Conservation (phyloP, 2,113 vertebrate genomes). For the Xenopus tropicalis region DNA sequence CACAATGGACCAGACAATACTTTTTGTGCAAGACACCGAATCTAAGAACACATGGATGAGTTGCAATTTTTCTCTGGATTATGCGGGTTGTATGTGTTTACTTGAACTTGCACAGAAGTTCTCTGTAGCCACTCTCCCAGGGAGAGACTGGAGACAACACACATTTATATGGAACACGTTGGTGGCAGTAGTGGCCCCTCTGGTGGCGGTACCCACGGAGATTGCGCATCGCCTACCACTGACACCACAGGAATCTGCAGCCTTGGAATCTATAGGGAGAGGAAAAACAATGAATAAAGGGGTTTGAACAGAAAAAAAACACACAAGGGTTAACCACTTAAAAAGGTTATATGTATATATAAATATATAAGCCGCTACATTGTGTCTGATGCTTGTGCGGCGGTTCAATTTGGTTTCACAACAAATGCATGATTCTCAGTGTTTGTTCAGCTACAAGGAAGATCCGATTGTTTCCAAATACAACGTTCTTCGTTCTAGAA, state of each 20-base stretch:
- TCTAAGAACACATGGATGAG: slow-evolving; percentile 75
- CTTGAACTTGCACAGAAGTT: slow-evolving; percentile 77
- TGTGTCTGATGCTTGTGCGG: slow-evolving; percentile 58
- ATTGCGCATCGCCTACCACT: slow-evolving; percentile 56
- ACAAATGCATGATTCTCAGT: slow-evolving; percentile 59
- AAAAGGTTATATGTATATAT: slow-evolving; percentile 61
- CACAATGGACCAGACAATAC: slow-evolving; percentile 54
- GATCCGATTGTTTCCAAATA: slow-evolving; percentile 54
- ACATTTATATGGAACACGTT: slow-evolving; percentile 52
- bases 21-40: slow-evolving; percentile 61
- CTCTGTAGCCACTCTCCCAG: not conserved
- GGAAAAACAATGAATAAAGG: slow-evolving; percentile 40
- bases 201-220: slow-evolving; percentile 42
- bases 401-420: slow-evolving; percentile 58
- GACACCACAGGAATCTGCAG: slow-evolving; percentile 38
- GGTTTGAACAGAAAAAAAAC: slow-evolving; percentile 45
- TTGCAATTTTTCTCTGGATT: slow-evolving; percentile 82
- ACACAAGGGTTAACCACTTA: slow-evolving; percentile 62
- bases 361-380: slow-evolving; percentile 58
- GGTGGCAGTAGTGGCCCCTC: slow-evolving; percentile 1
- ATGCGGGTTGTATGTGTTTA: slow-evolving; percentile 84
- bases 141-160: slow-evolving; percentile 52
- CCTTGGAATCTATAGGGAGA: not conserved
- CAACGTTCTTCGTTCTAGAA: slow-evolving; percentile 56
- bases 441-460: slow-evolving; percentile 49